Evolutionary conservation across 1,140 invertebrate species (phyloP), one percentile per base, ranked within the genome.

Genomic region (Papilio xuthus): DNA sequence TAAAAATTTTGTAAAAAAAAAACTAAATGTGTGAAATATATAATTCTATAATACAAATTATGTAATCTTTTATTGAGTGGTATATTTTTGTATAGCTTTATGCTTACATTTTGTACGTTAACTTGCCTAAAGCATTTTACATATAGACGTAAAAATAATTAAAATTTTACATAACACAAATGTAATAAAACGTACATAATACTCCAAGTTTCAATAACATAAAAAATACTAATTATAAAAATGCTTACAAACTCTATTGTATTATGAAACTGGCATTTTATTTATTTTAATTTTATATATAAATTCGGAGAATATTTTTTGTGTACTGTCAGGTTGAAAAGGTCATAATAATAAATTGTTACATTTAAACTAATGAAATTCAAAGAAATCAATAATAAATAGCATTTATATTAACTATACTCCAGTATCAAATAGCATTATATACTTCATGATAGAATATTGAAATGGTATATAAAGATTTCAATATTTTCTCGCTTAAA

Each of bases 71-170:
- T 20, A 56, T 23, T 56, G 53, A 23, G n/a, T 56, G 20, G n/a
- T 67, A 67, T 67, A 67, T 67, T 67, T 67, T 67, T 67, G 13
- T 67, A 67, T 67, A 15, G 20, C 53, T 23, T 67, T 67, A 28
- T 26, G 23, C 56, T 60, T 60, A 56, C n/a, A 6, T 50, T 18
- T 50, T 67, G 26, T 28, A 12, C 26, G 26, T 32, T 67, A 28
- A 28, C 26, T 32, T 28, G 26, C 13, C 26, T 28, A 15, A 28
- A 60, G 56, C 15, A 28, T 67, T 28, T n/a, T 63, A 63, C 12
- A 7, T 28, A 15, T 15, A 63, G 12, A 28, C 23, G 4, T 26
- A 60, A 26, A 12, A 26, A 60, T 60, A 60, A 60, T 60, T 10
- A 60, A n/a, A 60, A 67, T 67, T 28, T 67, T 15, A 67, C 4